Base-by-base conservation (phyloP, 1,140 invertebrate species). In the Drosophila serrata region DNA sequence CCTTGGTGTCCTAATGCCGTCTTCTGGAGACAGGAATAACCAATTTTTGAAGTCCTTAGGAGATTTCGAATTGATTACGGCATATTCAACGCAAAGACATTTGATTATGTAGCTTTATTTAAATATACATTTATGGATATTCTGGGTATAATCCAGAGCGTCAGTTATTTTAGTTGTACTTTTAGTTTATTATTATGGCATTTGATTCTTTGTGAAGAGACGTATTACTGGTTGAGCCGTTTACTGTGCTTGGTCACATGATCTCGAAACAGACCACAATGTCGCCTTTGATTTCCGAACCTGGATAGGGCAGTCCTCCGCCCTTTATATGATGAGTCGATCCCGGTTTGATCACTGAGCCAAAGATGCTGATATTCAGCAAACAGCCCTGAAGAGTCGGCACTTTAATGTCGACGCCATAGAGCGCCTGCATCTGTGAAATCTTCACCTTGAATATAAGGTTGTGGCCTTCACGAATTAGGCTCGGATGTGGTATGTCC, bases 401-500 rank as follows among this genome's bases (percentile, higher is more conserved):
- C 17, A 43, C 17, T 11, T 6, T 1, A 5, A 43, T 6, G 17
- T 12, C 4, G 11, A 17, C 5, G 9, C 40, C 17, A 19, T 17
- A 43, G 4, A 43, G 17, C 11, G 17, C 17, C 2, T 43, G 4
- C 17, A 2, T 43, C 11, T 19, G 40, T 19, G 17, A 4, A 12
- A 43, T 43, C 1, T 3, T 11, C 17, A 15, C 40, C 40, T 19
- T 4, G 11, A 5, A 19, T 2, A 19, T 19, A 12, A 43, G 17
- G 5, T 43, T 43, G 3, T 9, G 1, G 40, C 40, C 40, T 0
- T 19, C 2, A 12, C 40, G 40, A 19, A 2, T 5, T 0, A 19
- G 19, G 9, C 5, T 0, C 40, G 4, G 11, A 5, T 43, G 40
- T 19, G 9, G 17, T 2, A 2, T 6, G 92, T 99, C 98, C 75